These are phyloP conservation scores for Gallinago stenura DNA, from an alignment of 2,797 vertebrate genomes.

Conservation along the genomic window DNA sequence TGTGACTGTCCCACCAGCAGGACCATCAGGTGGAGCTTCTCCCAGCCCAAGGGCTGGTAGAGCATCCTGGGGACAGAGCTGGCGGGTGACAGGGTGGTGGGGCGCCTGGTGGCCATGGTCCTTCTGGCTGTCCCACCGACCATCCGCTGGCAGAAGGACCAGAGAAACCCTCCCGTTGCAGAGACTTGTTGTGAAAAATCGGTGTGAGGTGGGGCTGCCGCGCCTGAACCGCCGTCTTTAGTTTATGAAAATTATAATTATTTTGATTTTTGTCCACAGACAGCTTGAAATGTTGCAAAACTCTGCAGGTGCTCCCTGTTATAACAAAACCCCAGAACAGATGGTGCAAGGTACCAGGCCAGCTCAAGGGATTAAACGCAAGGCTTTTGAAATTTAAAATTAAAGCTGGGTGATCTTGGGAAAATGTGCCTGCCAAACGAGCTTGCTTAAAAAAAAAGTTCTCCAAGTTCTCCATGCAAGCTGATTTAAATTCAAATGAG, in stretches of 20 bases:
- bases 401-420: slow-evolving; percentile 83
- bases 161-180: background rate
- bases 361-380: slow-evolving; percentile 84
- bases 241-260: slow-evolving; percentile 84
- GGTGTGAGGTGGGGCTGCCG: slow-evolving; percentile 58
- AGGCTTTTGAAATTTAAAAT: slow-evolving; percentile 87
- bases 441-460: slow-evolving; percentile 74
- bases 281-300: slow-evolving; percentile 86
- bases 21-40: background rate
- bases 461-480: slow-evolving; percentile 75
- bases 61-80: background rate
- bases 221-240: slow-evolving; percentile 68
- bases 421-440: slow-evolving; percentile 80
- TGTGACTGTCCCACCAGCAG: background rate
- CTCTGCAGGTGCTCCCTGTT: slow-evolving; percentile 83
- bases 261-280: slow-evolving; percentile 82
- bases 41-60: background rate
- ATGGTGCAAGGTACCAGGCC: slow-evolving; percentile 84
- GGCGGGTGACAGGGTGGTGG: rapidly evolving
- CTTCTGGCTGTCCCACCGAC: background rate
- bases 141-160: background rate
- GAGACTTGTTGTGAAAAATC: slow-evolving; percentile 44
- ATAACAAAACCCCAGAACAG: slow-evolving; percentile 85
- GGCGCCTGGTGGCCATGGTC: rapidly evolving
- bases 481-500: slow-evolving; percentile 81